These are phyloP conservation scores for Suillia variegata DNA, from an alignment of 2,888 invertebrate genomes.

Conservation along the genomic window DNA sequence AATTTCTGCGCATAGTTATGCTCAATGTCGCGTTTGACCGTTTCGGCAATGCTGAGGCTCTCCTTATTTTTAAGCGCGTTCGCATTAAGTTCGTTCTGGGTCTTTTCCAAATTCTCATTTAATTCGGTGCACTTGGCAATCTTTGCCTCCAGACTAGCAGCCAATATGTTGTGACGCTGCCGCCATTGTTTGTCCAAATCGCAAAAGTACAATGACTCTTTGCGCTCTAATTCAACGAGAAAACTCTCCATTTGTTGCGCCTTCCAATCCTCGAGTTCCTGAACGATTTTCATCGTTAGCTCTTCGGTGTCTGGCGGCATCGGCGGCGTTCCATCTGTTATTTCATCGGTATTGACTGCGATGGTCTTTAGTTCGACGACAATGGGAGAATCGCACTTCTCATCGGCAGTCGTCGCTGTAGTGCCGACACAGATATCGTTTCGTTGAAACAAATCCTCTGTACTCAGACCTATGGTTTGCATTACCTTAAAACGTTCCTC, in stretches of 20 bases:
- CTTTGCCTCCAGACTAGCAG: slow-evolving; percentile 22
- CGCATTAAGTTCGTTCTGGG: slow-evolving; percentile 15
- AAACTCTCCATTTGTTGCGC: slow-evolving; percentile 70
- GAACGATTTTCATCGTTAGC: slow-evolving; percentile 65
- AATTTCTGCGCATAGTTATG: slow-evolving; percentile 36
- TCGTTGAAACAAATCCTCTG: neutral
- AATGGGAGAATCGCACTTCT: no score
- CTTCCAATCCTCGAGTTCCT: slow-evolving; percentile 77
- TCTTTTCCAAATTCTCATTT: slow-evolving; percentile 25
- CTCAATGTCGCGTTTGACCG: slow-evolving; percentile 21
- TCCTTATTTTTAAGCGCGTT: slow-evolving; percentile 15
- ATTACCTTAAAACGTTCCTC: slow-evolving; percentile 4
- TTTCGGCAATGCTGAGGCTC: slow-evolving; percentile 13
- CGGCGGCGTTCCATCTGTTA: neutral
- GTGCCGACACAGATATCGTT: neutral
- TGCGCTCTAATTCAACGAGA: slow-evolving; percentile 66
- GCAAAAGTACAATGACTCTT: slow-evolving; percentile 66
- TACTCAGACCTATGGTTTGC: neutral
- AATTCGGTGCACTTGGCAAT: slow-evolving; percentile 25
- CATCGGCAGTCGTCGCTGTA: no score
- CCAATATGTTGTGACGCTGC: slow-evolving; percentile 57
- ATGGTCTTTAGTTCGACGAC: neutral
- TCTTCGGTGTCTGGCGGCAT: slow-evolving; percentile 25
- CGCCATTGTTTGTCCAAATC: slow-evolving; percentile 67
- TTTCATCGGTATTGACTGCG: neutral